phyloP scores from a whole-genome alignment of 2,888 invertebrate genomes.

The Catocala sponsa region DNA sequence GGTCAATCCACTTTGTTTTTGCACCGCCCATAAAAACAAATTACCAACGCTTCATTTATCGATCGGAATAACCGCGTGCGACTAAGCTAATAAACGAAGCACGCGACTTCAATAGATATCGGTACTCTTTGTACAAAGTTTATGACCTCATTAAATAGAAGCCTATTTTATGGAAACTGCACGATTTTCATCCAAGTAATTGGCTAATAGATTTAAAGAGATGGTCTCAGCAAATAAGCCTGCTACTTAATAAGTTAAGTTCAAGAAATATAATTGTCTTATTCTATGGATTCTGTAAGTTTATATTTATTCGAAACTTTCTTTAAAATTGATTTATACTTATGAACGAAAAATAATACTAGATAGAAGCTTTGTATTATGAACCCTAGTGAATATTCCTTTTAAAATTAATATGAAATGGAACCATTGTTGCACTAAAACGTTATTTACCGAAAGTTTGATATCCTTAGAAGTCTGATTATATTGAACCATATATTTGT shows the following conservation, averaged over 20 bases:
- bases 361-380: too few relatives aligned
- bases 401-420: too few relatives aligned
- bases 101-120: conserved; percentile 46
- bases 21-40: conserved; percentile 83
- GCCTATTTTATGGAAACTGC: conserved; percentile 5
- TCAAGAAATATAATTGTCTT: too few relatives aligned
- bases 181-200: not conserved
- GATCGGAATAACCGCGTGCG: conserved; percentile 79
- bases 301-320: too few relatives aligned
- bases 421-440: too few relatives aligned
- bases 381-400: too few relatives aligned
- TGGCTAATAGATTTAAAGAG: not conserved
- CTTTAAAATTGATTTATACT: too few relatives aligned
- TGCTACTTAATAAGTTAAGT: not conserved
- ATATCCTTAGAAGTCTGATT: too few relatives aligned
- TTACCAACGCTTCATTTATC: conserved; percentile 81
- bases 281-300: too few relatives aligned
- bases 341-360: too few relatives aligned
- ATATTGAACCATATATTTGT: too few relatives aligned
- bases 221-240: not conserved
- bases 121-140: conserved; percentile 39
- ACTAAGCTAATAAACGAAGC: conserved; percentile 77
- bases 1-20: conserved; percentile 87
- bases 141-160: conserved; percentile 43
- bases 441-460: too few relatives aligned